Evolutionary conservation across 2,113 vertebrate genomes (phyloP).

Genomic region (Cyprinus carpio): DNA sequence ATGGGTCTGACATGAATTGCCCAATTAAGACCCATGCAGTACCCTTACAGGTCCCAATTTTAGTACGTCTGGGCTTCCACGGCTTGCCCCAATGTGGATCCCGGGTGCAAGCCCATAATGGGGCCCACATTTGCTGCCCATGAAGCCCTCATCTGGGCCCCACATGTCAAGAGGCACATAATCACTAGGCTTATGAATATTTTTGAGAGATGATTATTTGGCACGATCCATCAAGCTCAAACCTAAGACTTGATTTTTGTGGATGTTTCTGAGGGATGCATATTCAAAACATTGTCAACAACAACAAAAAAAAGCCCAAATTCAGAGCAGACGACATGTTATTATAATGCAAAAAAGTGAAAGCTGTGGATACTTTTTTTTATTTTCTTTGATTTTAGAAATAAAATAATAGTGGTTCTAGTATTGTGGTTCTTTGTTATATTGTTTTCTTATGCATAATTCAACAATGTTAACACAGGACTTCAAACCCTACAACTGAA

Average conservation of each 20-base stretch:
- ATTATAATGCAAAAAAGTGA: background rate
- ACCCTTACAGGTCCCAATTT: too few relatives aligned
- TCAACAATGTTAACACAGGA: background rate
- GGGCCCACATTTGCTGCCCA: too few relatives aligned
- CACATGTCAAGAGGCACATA: background rate
- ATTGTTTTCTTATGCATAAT: background rate
- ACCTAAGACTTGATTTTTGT: background rate
- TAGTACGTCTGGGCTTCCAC: too few relatives aligned
- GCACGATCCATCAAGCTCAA: background rate
- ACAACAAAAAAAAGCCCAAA: background rate
- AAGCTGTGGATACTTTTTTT: background rate
- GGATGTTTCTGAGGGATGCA: background rate
- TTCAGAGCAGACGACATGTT: background rate
- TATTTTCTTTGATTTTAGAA: background rate
- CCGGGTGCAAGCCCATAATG: too few relatives aligned
- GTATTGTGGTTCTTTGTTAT: background rate
- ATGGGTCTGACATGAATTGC: too few relatives aligned
- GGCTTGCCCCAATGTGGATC: too few relatives aligned
- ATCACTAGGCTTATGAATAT: background rate
- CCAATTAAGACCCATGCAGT: too few relatives aligned
- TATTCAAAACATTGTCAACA: background rate
- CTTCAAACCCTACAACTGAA: background rate
- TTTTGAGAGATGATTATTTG: background rate
- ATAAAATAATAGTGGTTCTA: background rate
- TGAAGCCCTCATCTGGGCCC: too few relatives aligned